Evolutionary conservation across 2,888 invertebrate species (phyloP), one percentile per base, ranked within the genome.

Genomic region (Ormyrus pomaceus): DNA sequence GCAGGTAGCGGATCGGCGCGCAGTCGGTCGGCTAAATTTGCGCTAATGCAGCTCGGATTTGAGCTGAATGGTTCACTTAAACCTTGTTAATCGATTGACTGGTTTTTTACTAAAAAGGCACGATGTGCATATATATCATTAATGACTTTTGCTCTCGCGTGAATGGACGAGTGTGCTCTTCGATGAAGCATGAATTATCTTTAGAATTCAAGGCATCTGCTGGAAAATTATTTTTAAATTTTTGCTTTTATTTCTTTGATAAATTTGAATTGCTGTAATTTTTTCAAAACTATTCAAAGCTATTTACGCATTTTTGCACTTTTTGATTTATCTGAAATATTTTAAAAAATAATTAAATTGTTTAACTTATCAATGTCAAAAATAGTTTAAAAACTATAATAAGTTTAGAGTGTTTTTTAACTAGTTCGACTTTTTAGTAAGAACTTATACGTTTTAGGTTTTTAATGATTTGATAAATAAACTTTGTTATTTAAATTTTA

Each of bases 31-130:
- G 50, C 11, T 53, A n/a, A 51, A 58, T 34, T 70, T n/a, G 56
- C 13, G 51, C 62, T 75, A 78, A 78, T 77, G 77, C 46, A 2
- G 55, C 46, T 19, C 51, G 61, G 71, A 81, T 81, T 81, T 55
- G 58, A 62, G 7, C 53, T 5, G 58, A 79, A 81, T 79, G 78
- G 73, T 79, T 79, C 79, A 76, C 79, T 79, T 74, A 58, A 79
- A 79, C 19, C 72, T 76, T 76, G 50, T 79, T 81, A 79, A 79
- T 81, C 81, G 79, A 79, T 48, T 72, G 66, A 69, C 45, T 79
- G 71, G 34, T 0, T 75, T 77, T 80, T 53, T 62, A 59, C 64
- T 48, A 19, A 10, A 59, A 59, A 53, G 65, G 7, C 0, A 5
- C 11, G 53, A 13, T 45, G 10, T 64, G 59, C 19, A 45, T 62